phyloP scores from a whole-genome alignment of 2,888 invertebrate genomes.

The Aphidoletes aphidimyza region DNA sequence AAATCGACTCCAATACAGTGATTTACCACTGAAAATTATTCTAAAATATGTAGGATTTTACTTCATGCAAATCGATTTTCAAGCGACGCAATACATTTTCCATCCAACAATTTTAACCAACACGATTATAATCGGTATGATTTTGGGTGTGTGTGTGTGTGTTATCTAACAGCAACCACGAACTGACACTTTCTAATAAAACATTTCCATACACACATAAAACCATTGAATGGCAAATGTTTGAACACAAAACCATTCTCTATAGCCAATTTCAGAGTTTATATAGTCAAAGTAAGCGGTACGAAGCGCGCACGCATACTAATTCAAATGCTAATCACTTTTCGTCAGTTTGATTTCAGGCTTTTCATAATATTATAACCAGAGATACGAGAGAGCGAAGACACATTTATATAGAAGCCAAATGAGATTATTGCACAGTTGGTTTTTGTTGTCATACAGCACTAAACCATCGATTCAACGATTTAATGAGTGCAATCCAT shows the following conservation, averaged over 20 bases:
- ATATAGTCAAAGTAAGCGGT: no score
- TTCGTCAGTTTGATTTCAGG: slow-evolving; percentile 30
- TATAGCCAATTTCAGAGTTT: no score
- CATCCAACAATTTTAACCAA: not conserved
- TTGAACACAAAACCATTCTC: not conserved
- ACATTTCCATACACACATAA: slow-evolving; percentile 31
- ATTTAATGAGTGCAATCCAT: slow-evolving; percentile 17
- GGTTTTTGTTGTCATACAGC: slow-evolving; percentile 31
- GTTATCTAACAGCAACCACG: slow-evolving; percentile 4
- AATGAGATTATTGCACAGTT: slow-evolving; percentile 46
- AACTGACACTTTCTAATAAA: slow-evolving; percentile 19
- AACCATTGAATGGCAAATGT: slow-evolving; percentile 14
- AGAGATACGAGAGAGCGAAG: not conserved
- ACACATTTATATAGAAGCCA: not conserved
- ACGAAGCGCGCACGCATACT: not conserved
- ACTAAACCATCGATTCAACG: slow-evolving; percentile 29
- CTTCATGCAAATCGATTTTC: slow-evolving; percentile 35
- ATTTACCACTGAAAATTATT: not conserved
- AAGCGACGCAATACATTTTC: no score
- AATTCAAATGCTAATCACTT: slow-evolving; percentile 25
- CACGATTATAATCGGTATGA: no score
- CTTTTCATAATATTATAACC: not conserved
- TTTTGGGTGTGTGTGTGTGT: no score
- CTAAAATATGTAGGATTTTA: not conserved
- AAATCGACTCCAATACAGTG: slow-evolving; percentile 21